Evolutionary conservation across 2,113 vertebrate genomes (phyloP).

Genomic region (Sterna hirundo): DNA sequence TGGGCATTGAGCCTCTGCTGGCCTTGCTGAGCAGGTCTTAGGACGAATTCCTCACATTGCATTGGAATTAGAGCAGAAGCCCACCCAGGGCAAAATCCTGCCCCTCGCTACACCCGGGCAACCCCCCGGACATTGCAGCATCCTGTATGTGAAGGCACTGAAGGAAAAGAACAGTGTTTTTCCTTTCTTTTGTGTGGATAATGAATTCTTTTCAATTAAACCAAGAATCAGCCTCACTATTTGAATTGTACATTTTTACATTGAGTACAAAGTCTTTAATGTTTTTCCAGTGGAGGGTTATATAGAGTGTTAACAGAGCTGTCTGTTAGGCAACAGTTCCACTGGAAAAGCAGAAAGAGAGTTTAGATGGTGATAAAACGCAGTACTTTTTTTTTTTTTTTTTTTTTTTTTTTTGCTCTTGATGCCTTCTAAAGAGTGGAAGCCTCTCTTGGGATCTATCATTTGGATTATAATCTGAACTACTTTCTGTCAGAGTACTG

Average conservation of each 20-base stretch:
- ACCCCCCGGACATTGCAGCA: accelerated
- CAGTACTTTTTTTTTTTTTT: not conserved
- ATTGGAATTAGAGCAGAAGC: not conserved
- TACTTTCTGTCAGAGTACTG: not conserved
- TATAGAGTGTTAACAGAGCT: conserved; percentile 8
- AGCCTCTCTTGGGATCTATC: conserved; percentile 3
- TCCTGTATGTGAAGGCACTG: not conserved
- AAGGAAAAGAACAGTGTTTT: not conserved
- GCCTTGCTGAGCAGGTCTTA: not conserved
- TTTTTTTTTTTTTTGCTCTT: not conserved
- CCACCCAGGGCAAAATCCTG: not conserved
- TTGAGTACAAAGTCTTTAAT: not conserved
- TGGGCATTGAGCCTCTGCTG: accelerated
- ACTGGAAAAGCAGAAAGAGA: conserved; percentile 6
- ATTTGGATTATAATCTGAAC: conserved; percentile 33
- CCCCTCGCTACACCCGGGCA: not conserved
- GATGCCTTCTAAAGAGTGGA: not conserved
- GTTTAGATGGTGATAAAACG: not conserved
- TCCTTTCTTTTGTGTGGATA: not conserved
- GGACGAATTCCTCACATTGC: not conserved
- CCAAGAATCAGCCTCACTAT: not conserved
- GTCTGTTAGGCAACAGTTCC: not conserved
- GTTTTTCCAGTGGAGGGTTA: not conserved
- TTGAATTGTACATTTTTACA: not conserved
- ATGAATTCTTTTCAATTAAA: not conserved